Percentiles rank a stretch among this genome's conserved stretches.
These are phyloP conservation scores for Andrena fulva DNA, from an alignment of 2,888 invertebrate species.

Conservation along the genomic window DNA sequence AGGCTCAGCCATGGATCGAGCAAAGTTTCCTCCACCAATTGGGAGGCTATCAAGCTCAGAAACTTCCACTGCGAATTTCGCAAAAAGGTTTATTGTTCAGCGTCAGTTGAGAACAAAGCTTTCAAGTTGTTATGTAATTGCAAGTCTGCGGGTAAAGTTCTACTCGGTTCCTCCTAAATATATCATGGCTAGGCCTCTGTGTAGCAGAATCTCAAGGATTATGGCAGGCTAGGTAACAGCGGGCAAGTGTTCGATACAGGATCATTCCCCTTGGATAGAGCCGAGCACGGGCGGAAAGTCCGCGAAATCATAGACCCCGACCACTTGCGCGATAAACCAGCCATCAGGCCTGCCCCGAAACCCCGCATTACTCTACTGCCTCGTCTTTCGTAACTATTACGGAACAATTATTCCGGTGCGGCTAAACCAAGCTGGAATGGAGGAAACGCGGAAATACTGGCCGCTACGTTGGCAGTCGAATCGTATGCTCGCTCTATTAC, in stretches of 20 bases:
- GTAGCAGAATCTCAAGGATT: too few species aligned
- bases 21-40: too few species aligned
- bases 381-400: constrained; percentile 49
- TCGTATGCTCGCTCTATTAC: constrained; percentile 56
- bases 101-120: too few species aligned
- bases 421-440: constrained; percentile 26
- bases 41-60: too few species aligned
- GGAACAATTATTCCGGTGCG: constrained; percentile 38
- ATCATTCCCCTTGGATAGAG: constrained; percentile 22
- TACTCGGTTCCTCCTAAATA: too few species aligned
- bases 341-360: constrained; percentile 24
- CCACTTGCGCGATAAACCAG: constrained; percentile 42
- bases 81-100: too few species aligned
- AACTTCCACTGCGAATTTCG: too few species aligned
- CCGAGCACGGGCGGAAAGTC: constrained; percentile 2
- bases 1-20: too few species aligned
- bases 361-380: constrained; percentile 31
- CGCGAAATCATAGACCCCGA: constrained; percentile 36
- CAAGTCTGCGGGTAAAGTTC: too few species aligned
- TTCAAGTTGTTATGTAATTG: too few species aligned
- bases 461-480: constrained; percentile 41
- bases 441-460: constrained; percentile 58
- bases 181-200: too few species aligned
- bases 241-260: neutral
- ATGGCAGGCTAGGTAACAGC: neutral